A percentile compares a stretch with the other conserved stretches of the same genome.
These are phyloP conservation scores for Corydoras maculifer DNA, from an alignment of 2,113 vertebrate genomes.

Conservation along the genomic window DNA sequence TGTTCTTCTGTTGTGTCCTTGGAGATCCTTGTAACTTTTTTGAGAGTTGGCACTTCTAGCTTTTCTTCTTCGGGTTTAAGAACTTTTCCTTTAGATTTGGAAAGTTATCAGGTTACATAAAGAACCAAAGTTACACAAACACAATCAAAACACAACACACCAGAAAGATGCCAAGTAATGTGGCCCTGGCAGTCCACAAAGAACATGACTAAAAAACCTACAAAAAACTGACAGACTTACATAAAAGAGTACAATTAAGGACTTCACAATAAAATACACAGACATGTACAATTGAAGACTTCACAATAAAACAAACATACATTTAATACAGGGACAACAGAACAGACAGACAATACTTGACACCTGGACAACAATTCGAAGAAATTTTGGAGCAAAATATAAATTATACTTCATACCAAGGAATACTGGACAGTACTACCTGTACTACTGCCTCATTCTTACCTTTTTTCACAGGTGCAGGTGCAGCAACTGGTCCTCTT, in stretches of 20 bases:
- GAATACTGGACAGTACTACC: not conserved
- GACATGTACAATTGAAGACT: slow-evolving; percentile 13
- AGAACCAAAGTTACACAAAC: slow-evolving; percentile 19
- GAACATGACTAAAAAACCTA: slow-evolving; percentile 26
- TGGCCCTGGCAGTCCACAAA: slow-evolving; percentile 5
- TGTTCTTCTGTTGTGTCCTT: slow-evolving; percentile 56
- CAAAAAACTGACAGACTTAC: not conserved
- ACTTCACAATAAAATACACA: not conserved
- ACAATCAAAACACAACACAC: slow-evolving; percentile 22
- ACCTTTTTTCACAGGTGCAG: slow-evolving; percentile 83
- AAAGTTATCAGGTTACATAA: slow-evolving; percentile 43
- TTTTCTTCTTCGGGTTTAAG: slow-evolving; percentile 61
- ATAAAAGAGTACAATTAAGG: slow-evolving; percentile 13
- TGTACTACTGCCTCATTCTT: slow-evolving; percentile 24
- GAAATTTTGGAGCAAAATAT: not conserved
- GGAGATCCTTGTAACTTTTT: slow-evolving; percentile 54
- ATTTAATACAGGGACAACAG: not conserved
- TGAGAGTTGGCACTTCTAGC: slow-evolving; percentile 62
- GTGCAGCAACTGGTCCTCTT: slow-evolving; percentile 73
- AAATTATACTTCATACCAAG: not conserved
- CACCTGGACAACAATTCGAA: not conserved
- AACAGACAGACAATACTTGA: slow-evolving; percentile 24
- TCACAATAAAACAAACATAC: not conserved
- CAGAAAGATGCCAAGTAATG: slow-evolving; percentile 8
- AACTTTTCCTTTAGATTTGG: slow-evolving; percentile 64